These are phyloP conservation scores for Serranus cabrilla DNA, from an alignment of 2,797 vertebrate genomes.

Conservation along the genomic window DNA sequence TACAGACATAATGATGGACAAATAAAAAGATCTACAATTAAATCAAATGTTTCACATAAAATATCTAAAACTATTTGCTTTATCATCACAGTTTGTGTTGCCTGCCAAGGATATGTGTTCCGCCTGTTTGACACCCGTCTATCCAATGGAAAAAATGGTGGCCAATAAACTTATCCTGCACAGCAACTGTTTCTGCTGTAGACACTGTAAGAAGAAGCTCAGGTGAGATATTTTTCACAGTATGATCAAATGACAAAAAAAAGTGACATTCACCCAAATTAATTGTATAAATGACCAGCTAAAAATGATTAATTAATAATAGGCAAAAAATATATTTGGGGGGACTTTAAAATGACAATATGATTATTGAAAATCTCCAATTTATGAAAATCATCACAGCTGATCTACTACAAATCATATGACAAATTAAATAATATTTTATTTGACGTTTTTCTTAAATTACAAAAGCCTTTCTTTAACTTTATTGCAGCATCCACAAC, in stretches of 20 bases:
- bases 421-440: neutral
- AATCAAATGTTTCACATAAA: slow-evolving; percentile 10
- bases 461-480: slow-evolving; percentile 30
- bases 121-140: slow-evolving; percentile 87
- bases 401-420: slow-evolving; percentile 8
- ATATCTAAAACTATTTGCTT: slow-evolving; percentile 44
- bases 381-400: slow-evolving; percentile 14
- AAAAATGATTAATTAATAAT: neutral
- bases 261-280: neutral
- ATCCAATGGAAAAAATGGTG: slow-evolving; percentile 86
- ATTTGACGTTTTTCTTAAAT: slow-evolving; percentile 8
- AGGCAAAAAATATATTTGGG: neutral
- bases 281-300: neutral
- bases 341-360: neutral
- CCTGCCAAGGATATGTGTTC: slow-evolving; percentile 85
- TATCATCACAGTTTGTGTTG: slow-evolving; percentile 80
- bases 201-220: slow-evolving; percentile 87
- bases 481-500: slow-evolving; percentile 88
- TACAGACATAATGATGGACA: neutral
- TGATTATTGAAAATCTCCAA: slow-evolving; percentile 3
- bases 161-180: slow-evolving; percentile 86
- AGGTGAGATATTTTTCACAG: slow-evolving; percentile 84
- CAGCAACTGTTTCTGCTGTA: slow-evolving; percentile 90
- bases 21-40: neutral
- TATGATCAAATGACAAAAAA: neutral